Evolutionary conservation across 2,797 vertebrate genomes (phyloP).

Genomic region (Arnoldichthys spilopterus): DNA sequence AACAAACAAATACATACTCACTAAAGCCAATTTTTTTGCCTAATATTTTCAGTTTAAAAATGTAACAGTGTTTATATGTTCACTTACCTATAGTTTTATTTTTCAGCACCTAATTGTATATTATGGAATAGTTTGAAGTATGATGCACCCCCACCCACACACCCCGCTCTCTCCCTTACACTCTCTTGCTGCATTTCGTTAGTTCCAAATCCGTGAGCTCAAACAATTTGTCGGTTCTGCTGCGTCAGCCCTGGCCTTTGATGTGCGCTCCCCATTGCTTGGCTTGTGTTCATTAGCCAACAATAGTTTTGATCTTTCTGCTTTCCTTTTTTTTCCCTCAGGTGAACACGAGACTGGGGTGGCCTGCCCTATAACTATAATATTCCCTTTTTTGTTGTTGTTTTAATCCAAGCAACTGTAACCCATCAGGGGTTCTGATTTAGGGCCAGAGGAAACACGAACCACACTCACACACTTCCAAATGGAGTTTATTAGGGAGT

Average conservation of each 20-base stretch:
- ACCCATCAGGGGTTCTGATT: conserved; percentile 34
- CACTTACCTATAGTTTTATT: too few species aligned
- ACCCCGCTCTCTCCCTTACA: conserved; percentile 59
- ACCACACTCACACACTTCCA: conserved; percentile 21
- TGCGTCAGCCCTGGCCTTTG: conserved; percentile 75
- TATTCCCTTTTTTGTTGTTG: neutral
- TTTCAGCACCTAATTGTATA: neutral
- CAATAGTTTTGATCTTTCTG: conserved; percentile 59
- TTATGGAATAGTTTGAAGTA: too few species aligned
- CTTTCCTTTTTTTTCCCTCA: conserved; percentile 18
- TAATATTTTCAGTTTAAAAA: too few species aligned
- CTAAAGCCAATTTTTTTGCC: too few species aligned
- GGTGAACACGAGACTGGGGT: conserved; percentile 28
- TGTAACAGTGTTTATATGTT: too few species aligned
- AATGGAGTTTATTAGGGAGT: conserved; percentile 16
- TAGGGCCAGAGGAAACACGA: conserved; percentile 37
- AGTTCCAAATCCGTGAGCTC: conserved; percentile 76
- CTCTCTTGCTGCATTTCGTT: conserved; percentile 73
- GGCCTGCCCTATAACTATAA: conserved; percentile 16
- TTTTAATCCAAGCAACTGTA: conserved; percentile 36
- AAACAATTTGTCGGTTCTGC: conserved; percentile 77
- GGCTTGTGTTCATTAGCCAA: conserved; percentile 70
- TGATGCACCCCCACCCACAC: neutral
- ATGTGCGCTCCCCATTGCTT: conserved; percentile 71
- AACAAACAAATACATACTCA: too few species aligned